Evolutionary conservation across 2,797 vertebrate genomes (phyloP).

Genomic region (Nasua narica): DNA sequence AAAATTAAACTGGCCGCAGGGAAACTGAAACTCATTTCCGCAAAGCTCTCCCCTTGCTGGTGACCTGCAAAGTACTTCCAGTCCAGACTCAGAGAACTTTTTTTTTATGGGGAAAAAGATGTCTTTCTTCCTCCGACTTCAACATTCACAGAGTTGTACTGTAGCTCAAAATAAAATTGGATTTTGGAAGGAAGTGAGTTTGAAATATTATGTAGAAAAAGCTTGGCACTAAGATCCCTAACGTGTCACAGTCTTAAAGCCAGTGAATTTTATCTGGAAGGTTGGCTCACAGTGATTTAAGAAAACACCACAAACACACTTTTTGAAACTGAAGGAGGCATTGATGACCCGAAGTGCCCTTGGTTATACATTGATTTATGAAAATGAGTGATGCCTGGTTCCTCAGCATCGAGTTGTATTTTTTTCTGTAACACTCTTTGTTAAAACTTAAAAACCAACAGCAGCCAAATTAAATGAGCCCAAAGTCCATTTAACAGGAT

Average conservation of each 20-base stretch:
- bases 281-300: not conserved
- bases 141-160: constrained; percentile 13
- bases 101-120: not conserved
- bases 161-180: constrained; percentile 61
- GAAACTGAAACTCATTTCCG: constrained; percentile 44
- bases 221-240: constrained; percentile 48
- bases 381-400: not conserved
- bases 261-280: constrained; percentile 53
- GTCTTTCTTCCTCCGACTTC: constrained; percentile 52
- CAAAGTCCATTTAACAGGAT: not conserved
- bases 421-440: not conserved
- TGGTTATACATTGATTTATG: not conserved
- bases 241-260: constrained; percentile 17
- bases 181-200: constrained; percentile 53
- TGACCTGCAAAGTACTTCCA: not conserved
- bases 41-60: not conserved
- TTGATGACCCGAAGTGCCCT: not conserved
- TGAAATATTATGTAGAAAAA: constrained; percentile 63
- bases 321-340: constrained; percentile 41
- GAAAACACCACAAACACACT: not conserved
- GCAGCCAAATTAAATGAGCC: constrained; percentile 13
- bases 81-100: constrained; percentile 5
- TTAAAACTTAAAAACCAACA: not conserved
- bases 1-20: constrained; percentile 32
- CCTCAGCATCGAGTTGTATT: not conserved